phyloP scores from a whole-genome alignment of 2,113 vertebrate species.

The Oreotragus oreotragus region DNA sequence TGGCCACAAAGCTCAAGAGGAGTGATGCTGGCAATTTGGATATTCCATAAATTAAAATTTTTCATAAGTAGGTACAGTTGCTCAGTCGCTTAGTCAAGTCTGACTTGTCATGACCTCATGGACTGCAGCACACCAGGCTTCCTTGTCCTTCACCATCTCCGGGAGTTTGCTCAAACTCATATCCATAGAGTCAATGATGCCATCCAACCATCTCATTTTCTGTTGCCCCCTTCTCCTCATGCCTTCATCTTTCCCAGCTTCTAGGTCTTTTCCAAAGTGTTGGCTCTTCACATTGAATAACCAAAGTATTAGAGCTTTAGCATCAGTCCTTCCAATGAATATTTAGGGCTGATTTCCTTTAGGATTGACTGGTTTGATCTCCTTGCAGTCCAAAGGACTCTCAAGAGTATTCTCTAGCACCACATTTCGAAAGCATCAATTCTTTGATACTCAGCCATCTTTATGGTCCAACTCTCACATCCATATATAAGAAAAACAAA shows the following conservation, averaged over 20 bases:
- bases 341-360: neutral
- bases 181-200: neutral
- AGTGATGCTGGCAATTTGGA: neutral
- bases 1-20: neutral
- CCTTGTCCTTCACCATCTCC: neutral
- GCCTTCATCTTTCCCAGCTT: neutral
- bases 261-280: neutral
- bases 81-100: neutral
- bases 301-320: neutral
- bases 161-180: neutral
- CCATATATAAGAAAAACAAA: neutral
- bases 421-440: neutral
- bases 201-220: neutral
- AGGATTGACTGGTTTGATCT: neutral
- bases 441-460: neutral
- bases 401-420: neutral
- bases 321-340: neutral
- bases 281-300: neutral
- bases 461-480: neutral
- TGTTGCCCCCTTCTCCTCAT: neutral
- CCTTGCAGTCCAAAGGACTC: neutral
- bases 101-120: neutral
- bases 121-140: neutral
- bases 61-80: neutral
- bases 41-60: neutral